Base-by-base conservation (phyloP, 2,888 invertebrate species). In the Brachypalpus laphriformis region DNA sequence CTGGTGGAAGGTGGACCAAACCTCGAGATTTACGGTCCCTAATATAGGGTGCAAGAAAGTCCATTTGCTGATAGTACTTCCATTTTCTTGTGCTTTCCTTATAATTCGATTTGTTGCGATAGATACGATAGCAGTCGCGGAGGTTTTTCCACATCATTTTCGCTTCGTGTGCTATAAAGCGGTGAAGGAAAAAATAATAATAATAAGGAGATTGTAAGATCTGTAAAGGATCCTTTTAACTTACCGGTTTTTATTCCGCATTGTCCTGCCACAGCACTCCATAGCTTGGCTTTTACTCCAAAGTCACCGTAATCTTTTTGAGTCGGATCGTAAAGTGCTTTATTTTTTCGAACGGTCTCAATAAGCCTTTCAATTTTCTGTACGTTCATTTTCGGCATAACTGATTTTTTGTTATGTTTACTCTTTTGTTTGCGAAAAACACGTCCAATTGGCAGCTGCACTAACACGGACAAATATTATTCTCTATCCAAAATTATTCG, bases 121-220 rank as follows among this genome's bases (percentile, higher is more conserved):
- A 25, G 2, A 54, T 65, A 4, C 47, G 66, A 45, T 78, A 83
- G 7, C 56, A 61, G 0, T 77, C 74, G 2, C 66, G 54, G 0
- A 83, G 22, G 7, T 56, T 74, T n/a, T 78, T 68, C 78, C 78
- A 83, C 16, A 61, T 51, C 31, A 54, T 20, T 14, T 68, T 82
- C 1, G 78, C 72, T 5, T 65, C 45, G 0, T 42, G 20, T 8
- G 14, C 82, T 82, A n/a, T 2, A 51, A 40, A 31, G 5, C 8
- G 8, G 16, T 5, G 0, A 63, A 14, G 9, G 20, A 14, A n/a
- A n/a, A n/a, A n/a, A n/a, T n/a, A n/a, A n/a, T n/a, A n/a, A n/a
- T n/a, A n/a, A n/a, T n/a, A n/a, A n/a, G n/a, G n/a, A n/a, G 8
- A 18, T 31, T 3, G 9, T 3, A 28, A 11, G 6, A n/a, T n/a